Evolutionary conservation across 1,140 invertebrate species (phyloP).

Genomic region (Bombyx mandarina): DNA sequence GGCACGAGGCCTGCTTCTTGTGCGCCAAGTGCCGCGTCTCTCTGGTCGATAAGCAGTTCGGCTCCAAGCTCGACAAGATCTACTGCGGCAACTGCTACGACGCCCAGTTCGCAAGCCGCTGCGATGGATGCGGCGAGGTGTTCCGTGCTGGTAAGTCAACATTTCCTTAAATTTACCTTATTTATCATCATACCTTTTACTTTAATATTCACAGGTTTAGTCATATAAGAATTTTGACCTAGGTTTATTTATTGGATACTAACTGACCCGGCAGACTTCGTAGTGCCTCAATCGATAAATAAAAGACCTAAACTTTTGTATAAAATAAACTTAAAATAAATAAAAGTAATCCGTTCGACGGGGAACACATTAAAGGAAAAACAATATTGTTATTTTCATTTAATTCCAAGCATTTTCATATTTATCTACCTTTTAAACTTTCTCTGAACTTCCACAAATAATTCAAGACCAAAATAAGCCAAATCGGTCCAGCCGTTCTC

Average conservation of each 20-base stretch:
- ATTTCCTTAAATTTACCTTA: background rate
- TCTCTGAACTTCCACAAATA: too few relatives aligned
- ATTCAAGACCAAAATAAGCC: too few relatives aligned
- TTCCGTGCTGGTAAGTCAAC: constrained; percentile 94
- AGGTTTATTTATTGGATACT: background rate
- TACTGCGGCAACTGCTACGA: constrained; percentile 99
- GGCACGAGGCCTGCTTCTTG: constrained; percentile 99
- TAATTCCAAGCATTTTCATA: too few relatives aligned
- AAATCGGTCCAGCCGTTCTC: too few relatives aligned
- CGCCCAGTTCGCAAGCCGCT: constrained; percentile 97
- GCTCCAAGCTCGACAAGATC: constrained; percentile 96
- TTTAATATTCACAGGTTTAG: background rate
- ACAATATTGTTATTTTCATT: too few relatives aligned
- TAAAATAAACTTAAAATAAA: too few relatives aligned
- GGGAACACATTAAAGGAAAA: too few relatives aligned
- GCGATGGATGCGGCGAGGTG: constrained; percentile 98
- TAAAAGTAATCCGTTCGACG: too few relatives aligned
- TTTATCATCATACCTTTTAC: background rate
- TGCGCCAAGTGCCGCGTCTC: constrained; percentile 98
- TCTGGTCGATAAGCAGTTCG: constrained; percentile 99
- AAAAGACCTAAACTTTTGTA: too few relatives aligned
- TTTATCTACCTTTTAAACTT: too few relatives aligned
- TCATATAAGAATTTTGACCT: background rate
- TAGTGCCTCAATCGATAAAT: too few relatives aligned
- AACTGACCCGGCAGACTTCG: too few relatives aligned